These are phyloP conservation scores for Neopipo cinnamomea DNA, from an alignment of 2,113 vertebrate species.

Conservation along the genomic window DNA sequence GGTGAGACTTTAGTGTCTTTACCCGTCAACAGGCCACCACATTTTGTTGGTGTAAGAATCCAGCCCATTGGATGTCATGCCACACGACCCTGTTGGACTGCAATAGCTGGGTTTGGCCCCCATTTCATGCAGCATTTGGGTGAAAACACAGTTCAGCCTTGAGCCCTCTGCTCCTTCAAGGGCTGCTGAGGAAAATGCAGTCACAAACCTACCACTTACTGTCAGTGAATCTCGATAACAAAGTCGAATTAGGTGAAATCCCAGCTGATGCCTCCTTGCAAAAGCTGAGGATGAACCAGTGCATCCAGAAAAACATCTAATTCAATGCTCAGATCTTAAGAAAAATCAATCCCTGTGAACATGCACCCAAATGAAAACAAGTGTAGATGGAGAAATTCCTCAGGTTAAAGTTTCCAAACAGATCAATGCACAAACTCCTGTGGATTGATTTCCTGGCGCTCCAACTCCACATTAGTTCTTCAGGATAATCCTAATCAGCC, in stretches of 20 bases:
- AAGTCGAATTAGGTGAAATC: conserved; percentile 16
- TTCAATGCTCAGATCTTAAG: not conserved
- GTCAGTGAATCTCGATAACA: not conserved
- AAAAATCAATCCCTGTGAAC: conserved; percentile 45
- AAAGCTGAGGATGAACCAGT: not conserved
- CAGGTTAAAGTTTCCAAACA: conserved; percentile 46
- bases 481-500: not conserved
- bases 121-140: not conserved
- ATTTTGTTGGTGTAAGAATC: not conserved
- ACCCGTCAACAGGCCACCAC: not conserved
- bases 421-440: conserved; percentile 31
- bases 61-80: not conserved
- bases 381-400: conserved; percentile 11
- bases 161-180: not conserved
- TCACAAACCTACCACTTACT: not conserved
- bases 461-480: not conserved
- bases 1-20: not conserved
- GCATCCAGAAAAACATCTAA: conserved; percentile 23
- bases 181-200: not conserved
- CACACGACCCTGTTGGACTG: not conserved
- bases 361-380: conserved; percentile 33
- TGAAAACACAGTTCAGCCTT: not conserved
- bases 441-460: conserved; percentile 2
- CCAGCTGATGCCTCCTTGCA: not conserved
- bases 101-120: fast-evolving